Percentiles rank a stretch among this genome's conserved stretches.
phyloP scores from a whole-genome alignment of 2,888 invertebrate genomes.

The Lucinisca nassula region DNA sequence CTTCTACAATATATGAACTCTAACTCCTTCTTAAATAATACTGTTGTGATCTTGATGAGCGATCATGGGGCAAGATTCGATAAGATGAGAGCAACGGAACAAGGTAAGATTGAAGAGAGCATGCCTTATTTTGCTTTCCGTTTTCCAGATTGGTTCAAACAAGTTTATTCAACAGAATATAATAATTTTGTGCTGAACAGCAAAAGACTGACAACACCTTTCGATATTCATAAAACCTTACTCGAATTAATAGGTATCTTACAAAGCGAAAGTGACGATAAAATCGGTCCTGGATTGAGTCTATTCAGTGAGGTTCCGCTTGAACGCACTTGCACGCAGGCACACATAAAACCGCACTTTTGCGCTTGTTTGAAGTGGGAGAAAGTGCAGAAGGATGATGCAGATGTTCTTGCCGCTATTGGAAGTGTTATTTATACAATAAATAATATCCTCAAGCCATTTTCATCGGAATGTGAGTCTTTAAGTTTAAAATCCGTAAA shows the following conservation, averaged over 20 bases:
- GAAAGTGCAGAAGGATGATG: conserved; percentile 89
- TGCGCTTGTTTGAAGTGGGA: conserved; percentile 97
- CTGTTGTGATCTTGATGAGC: conserved; percentile 95
- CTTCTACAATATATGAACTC: conserved; percentile 90
- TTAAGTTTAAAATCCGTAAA: conserved; percentile 90
- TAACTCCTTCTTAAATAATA: conserved; percentile 92
- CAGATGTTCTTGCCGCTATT: conserved; percentile 90
- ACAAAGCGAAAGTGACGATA: neutral
- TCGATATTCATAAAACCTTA: conserved; percentile 95
- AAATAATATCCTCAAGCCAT: conserved; percentile 91
- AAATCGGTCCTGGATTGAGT: neutral
- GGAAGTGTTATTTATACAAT: conserved; percentile 84
- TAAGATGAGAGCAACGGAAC: conserved; percentile 94
- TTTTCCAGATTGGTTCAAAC: conserved; percentile 92
- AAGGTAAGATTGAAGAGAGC: conserved; percentile 97
- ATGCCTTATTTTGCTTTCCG: conserved; percentile 95
- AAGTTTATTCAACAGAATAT: conserved; percentile 90
- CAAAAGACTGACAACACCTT: conserved; percentile 93
- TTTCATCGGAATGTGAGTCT: conserved; percentile 85
- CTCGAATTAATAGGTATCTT: conserved; percentile 88
- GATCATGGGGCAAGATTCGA: conserved; percentile 96
- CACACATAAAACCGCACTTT: conserved; percentile 98
- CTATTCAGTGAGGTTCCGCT: conserved; percentile 89
- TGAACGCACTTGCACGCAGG: conserved; percentile 94
- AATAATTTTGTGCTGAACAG: conserved; percentile 91